These are phyloP conservation scores for Bettongia penicillata DNA, from an alignment of 2,113 vertebrate species.

Conservation along the genomic window DNA sequence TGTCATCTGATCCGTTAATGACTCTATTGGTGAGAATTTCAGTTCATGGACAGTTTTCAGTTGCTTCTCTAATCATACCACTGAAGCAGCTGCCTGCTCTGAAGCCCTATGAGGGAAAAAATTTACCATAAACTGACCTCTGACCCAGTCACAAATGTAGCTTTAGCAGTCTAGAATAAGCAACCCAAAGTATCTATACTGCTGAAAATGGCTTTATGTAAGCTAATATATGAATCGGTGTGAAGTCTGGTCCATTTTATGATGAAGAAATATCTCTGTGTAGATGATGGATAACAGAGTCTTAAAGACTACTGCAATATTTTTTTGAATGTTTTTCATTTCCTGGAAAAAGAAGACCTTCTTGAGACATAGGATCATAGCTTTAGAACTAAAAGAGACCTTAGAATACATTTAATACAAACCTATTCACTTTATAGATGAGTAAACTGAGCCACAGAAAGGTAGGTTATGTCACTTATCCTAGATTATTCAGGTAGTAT, in stretches of 20 bases:
- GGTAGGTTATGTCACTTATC: background rate
- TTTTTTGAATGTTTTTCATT: background rate
- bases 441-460: background rate
- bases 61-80: background rate
- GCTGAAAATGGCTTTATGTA: background rate
- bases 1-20: background rate
- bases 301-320: background rate
- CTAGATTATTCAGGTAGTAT: background rate
- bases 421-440: background rate
- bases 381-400: background rate
- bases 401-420: background rate
- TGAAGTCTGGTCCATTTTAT: background rate
- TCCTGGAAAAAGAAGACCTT: background rate
- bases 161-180: background rate
- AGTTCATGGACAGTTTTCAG: background rate
- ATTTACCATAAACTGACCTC: background rate
- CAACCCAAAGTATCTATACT: background rate
- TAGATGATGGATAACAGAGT: background rate
- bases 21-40: background rate
- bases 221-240: background rate
- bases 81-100: background rate
- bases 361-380: background rate
- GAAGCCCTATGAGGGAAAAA: background rate
- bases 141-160: background rate
- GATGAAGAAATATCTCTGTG: background rate